These are phyloP conservation scores for Nemopilema nomurai DNA, from an alignment of 30 jellyfish, hydroid and myxozoan genomes.

Conservation along the genomic window DNA sequence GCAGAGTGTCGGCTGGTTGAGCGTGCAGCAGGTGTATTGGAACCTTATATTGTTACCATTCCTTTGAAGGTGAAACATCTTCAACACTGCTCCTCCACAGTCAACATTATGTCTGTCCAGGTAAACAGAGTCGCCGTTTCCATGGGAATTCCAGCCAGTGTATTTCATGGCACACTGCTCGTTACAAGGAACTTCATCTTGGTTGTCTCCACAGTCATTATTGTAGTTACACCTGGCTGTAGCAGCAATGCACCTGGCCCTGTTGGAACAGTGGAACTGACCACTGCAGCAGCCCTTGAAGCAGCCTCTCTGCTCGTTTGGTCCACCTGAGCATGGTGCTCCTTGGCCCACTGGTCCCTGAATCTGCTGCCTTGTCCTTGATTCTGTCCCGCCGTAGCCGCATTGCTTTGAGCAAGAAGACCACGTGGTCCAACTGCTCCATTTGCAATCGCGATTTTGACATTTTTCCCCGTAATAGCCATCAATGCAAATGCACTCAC, in stretches of 20 bases:
- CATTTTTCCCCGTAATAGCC: constrained; percentile 39
- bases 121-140: not conserved
- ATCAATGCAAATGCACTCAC: constrained; percentile 31
- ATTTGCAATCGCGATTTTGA: constrained; percentile 26
- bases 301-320: not conserved
- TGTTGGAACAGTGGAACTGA: constrained; percentile 20
- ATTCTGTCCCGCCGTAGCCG: constrained; percentile 18
- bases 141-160: not conserved
- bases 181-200: not conserved
- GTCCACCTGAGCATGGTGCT: not conserved
- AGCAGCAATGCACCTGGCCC: constrained; percentile 18
- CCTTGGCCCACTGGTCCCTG: constrained; percentile 10
- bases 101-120: not conserved
- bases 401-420: constrained; percentile 17
- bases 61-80: constrained; percentile 17
- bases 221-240: not conserved
- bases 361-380: not conserved
- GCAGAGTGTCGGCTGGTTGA: constrained; percentile 10
- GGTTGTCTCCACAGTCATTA: not conserved
- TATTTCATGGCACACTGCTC: not conserved
- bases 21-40: constrained; percentile 33
- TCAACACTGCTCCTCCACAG: constrained; percentile 2
- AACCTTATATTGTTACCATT: constrained; percentile 20
- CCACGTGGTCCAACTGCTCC: constrained; percentile 30
- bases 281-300: constrained; percentile 15